Base-by-base conservation (phyloP, 2,888 invertebrate species). In the Agrenia bidenticulata region DNA sequence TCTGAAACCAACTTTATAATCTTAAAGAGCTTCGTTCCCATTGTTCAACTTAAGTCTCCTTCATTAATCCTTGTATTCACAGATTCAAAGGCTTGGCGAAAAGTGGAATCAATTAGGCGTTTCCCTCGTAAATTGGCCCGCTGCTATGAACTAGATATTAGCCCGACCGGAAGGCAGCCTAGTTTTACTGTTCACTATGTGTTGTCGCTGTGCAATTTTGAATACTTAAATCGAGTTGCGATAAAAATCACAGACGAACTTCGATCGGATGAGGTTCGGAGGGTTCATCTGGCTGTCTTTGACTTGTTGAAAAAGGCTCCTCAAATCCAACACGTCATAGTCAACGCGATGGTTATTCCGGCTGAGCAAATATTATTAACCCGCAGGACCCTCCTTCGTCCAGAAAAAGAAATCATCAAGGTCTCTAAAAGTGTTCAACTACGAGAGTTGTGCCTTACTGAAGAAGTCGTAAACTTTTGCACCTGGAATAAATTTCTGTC, bases 11-110 rank as follows among this genome's bases (percentile, higher is more conserved):
- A 39, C 7, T 39, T 39, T 15, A 39, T 39, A 39, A 11, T 11
- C 15, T 39, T 39, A 39, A 15, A n/a, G n/a, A n/a, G n/a, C n/a
- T n/a, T n/a, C 15, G 39, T 39, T 39, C 39, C 15, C 39, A 39
- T 7, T 11, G 39, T 39, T 39, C 15, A 11, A 39, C 39, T 39
- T n/a, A n/a, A n/a, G n/a, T n/a, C n/a, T n/a, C n/a, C n/a, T n/a
- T n/a, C n/a, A n/a, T n/a, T n/a, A n/a, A n/a, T n/a, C n/a, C n/a
- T n/a, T n/a, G n/a, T n/a, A n/a, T n/a, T n/a, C n/a, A n/a, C 32
- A 61, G 61, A 62, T 7, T 26, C 24, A 5, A 55, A 45, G 9
- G 26, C 42, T 1, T 62, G 62, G 62, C 5, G 62, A 19, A 32
- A 55, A 27, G 19, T 26, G 45, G 62, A 62, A 11, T 19, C 49